Base-by-base conservation (phyloP, 2,888 invertebrate species). In the Eupelmus urozonus region DNA sequence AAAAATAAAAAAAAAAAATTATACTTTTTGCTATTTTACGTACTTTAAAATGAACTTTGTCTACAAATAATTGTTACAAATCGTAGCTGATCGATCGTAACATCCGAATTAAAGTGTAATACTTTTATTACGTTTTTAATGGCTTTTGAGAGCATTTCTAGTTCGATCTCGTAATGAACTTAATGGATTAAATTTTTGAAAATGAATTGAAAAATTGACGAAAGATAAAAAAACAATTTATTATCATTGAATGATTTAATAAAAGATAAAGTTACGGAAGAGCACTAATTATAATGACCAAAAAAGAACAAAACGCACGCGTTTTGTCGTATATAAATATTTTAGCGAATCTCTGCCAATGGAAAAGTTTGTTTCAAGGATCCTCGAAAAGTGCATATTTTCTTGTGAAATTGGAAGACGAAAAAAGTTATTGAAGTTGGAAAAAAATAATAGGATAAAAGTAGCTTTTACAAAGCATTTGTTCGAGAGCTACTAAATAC, bases 81-180 rank as follows among this genome's bases (percentile, higher is more conserved):
- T 69, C 66, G 40, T 66, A 71, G 45, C 45, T n/a, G n/a, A 9
- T 67, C 57, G 62, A 72, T 72, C 45, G 66, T 77, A 77, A 70
- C 55, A 69, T 78, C 67, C 72, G 63, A 78, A 78, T 78, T 78
- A 78, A 73, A 18, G 16, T 69, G 29, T 75, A 53, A 69, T 9
- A 42, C 57, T 78, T 78, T 73, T 73, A 73, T 78, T 78, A 76
- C 76, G 59, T 71, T 77, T 77, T 73, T 74, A 72, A 78, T 69
- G 53, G 42, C 53, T 45, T 51, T 53, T 42, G 53, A 65, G 53
- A 49, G 59, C 45, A 70, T 74, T 74, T 78, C 45, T 70, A 74
- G 74, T 78, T 74, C 70, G 74, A 78, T 78, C 73, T 67, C 70
- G 29, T 73, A 65, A 77, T 53, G n/a, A n/a, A n/a, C n/a, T n/a